Percentiles rank a stretch among this genome's conserved stretches.
Evolutionary conservation across 2,113 vertebrate species (phyloP).

Genomic region (Microtus pennsylvanicus): DNA sequence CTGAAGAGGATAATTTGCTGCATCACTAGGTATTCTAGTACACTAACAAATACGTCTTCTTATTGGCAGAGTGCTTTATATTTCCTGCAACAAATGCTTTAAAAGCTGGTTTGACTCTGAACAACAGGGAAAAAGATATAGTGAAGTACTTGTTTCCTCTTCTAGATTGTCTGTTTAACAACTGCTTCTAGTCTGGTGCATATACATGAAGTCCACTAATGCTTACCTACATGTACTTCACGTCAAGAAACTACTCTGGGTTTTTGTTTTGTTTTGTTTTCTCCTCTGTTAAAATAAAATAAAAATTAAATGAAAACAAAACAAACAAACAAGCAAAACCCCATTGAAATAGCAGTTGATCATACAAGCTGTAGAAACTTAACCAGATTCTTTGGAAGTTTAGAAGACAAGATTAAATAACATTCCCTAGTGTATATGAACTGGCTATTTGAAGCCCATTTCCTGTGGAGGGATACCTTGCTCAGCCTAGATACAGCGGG

Average conservation of each 20-base stretch:
- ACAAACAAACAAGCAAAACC: background rate
- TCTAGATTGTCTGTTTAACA: background rate
- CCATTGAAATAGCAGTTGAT: background rate
- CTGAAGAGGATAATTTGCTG: too few species aligned
- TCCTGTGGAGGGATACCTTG: too few species aligned
- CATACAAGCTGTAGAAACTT: slow-evolving; percentile 53
- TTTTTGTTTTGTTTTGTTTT: background rate
- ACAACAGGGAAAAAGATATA: too few species aligned
- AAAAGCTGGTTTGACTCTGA: too few species aligned
- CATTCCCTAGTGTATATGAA: slow-evolving; percentile 37
- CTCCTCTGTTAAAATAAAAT: slow-evolving; percentile 1
- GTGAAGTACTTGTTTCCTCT: background rate
- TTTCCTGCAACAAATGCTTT: too few species aligned
- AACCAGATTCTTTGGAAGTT: background rate
- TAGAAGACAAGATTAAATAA: slow-evolving; percentile 56
- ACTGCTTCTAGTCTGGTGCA: background rate
- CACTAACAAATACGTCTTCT: too few species aligned
- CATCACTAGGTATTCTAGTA: too few species aligned
- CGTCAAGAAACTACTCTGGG: slow-evolving; percentile 12
- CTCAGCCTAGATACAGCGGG: too few species aligned
- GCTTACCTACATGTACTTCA: background rate
- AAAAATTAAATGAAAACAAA: slow-evolving; percentile 38
- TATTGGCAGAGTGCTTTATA: too few species aligned
- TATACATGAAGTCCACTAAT: background rate
- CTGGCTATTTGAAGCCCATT: too few species aligned